Percentiles rank a stretch among this genome's conserved stretches.
Evolutionary conservation across 1,140 invertebrate species (phyloP).

Genomic region (Zaprionus inermis): DNA sequence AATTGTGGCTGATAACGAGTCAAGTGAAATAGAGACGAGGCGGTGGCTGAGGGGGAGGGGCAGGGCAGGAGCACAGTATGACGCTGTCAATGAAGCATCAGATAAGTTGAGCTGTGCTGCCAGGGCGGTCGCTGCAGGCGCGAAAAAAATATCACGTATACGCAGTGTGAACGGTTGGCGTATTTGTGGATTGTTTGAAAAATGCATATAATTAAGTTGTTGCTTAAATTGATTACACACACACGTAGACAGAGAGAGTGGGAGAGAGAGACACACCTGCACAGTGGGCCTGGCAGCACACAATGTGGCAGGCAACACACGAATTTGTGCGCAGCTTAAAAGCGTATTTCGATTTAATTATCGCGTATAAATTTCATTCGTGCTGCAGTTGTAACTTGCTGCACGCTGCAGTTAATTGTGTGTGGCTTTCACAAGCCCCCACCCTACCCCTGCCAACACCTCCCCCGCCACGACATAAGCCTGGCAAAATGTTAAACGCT

Average conservation of each 20-base stretch:
- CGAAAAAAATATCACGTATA: constrained; percentile 44
- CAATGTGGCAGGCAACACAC: no score
- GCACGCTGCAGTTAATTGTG: constrained; percentile 66
- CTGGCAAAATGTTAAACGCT: constrained; percentile 32
- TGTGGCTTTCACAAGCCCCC: constrained; percentile 42
- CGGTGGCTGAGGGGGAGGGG: not conserved
- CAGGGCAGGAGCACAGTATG: no score
- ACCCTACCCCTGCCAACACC: not conserved
- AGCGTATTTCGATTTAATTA: constrained; percentile 78
- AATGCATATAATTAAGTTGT: constrained; percentile 59
- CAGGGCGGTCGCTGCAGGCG: not conserved
- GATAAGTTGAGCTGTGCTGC: no score
- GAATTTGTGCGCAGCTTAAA: constrained; percentile 72
- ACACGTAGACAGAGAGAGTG: no score
- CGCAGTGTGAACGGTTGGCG: constrained; percentile 30
- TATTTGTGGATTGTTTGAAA: constrained; percentile 39
- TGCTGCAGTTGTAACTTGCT: constrained; percentile 37
- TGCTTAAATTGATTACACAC: constrained; percentile 56
- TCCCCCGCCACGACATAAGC: not conserved
- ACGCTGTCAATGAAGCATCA: no score
- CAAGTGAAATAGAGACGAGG: constrained; percentile 10
- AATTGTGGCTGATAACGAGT: constrained; percentile 38
- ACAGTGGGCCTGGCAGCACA: no score
- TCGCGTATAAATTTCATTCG: constrained; percentile 67
- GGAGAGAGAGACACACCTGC: no score